phyloP scores from a whole-genome alignment of 2,797 vertebrate genomes.

The Phrynocephalus forsythii region DNA sequence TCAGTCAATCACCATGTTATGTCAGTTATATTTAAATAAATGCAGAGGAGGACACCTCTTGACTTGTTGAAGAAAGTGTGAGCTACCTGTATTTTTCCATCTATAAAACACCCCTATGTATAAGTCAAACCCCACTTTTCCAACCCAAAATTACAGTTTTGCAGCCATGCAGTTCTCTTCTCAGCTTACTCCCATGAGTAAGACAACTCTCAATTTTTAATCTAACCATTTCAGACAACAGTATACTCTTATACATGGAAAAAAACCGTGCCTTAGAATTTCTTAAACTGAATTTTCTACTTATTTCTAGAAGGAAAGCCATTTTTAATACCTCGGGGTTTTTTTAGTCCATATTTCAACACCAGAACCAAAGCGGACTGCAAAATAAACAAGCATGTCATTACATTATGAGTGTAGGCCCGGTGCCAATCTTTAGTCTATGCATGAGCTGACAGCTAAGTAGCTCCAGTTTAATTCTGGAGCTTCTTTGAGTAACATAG shows the following conservation, averaged over 20 bases:
- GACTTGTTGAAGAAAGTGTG: not conserved
- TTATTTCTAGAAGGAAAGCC: not conserved
- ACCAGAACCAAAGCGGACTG: not conserved
- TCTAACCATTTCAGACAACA: no score
- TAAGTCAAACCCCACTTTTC: no score
- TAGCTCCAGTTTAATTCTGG: not conserved
- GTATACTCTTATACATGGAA: no score
- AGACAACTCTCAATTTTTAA: no score
- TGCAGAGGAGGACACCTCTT: not conserved
- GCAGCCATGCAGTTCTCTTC: no score
- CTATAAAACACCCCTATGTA: no score
- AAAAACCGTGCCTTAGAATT: not conserved
- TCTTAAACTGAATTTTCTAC: not conserved
- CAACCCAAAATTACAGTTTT: no score
- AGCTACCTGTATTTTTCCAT: not conserved
- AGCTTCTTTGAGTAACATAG: not conserved
- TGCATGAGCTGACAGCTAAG: not conserved
- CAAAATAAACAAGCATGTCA: not conserved
- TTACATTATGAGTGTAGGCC: not conserved
- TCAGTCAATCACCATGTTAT: not conserved
- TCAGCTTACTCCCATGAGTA: no score
- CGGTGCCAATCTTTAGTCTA: not conserved
- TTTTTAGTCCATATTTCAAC: not conserved
- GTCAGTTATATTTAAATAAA: not conserved
- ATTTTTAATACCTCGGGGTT: not conserved